Evolutionary conservation across 2,797 vertebrate species (phyloP), one percentile per base, ranked within the genome.

Genomic region (Monodelphis domestica): DNA sequence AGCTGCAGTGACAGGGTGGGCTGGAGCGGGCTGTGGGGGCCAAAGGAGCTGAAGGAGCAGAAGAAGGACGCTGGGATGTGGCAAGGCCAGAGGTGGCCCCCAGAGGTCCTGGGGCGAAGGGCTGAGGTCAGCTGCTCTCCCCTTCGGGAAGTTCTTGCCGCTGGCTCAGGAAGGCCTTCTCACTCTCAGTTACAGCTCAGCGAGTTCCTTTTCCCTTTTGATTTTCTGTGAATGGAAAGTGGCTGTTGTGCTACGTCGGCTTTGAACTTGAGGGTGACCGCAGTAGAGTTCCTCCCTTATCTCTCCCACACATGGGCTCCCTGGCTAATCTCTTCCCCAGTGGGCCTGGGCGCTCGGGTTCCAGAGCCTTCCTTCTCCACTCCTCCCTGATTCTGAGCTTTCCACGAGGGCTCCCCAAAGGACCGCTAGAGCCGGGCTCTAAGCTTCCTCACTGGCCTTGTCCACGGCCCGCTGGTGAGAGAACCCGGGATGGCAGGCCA

Each of bases 121-220:
- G n/a, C n/a, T n/a, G n/a, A n/a, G n/a, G n/a, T n/a, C n/a, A n/a
- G n/a, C n/a, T n/a, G n/a, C n/a, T n/a, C n/a, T n/a, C n/a, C n/a
- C n/a, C n/a, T n/a, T n/a, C n/a, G n/a, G n/a, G n/a, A n/a, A n/a
- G n/a, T n/a, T n/a, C n/a, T n/a, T n/a, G n/a, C n/a, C n/a, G n/a
- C n/a, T n/a, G n/a, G n/a, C n/a, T n/a, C n/a, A n/a, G n/a, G n/a
- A n/a, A n/a, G n/a, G n/a, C n/a, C n/a, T n/a, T n/a, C n/a, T n/a
- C n/a, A n/a, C n/a, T n/a, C n/a, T n/a, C n/a, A n/a, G n/a, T n/a
- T n/a, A n/a, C n/a, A n/a, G 88, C 93, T 95, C 95, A 96, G 97
- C 93, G 94, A 96, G 97, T 98, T 98, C 93, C 89, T 38, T 97
- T 96, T 93, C 56, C 33, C 29, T 98, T 98, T 98, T 98, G 97